These are phyloP conservation scores for Natator depressus DNA, from an alignment of 2,113 vertebrate species.

Conservation along the genomic window DNA sequence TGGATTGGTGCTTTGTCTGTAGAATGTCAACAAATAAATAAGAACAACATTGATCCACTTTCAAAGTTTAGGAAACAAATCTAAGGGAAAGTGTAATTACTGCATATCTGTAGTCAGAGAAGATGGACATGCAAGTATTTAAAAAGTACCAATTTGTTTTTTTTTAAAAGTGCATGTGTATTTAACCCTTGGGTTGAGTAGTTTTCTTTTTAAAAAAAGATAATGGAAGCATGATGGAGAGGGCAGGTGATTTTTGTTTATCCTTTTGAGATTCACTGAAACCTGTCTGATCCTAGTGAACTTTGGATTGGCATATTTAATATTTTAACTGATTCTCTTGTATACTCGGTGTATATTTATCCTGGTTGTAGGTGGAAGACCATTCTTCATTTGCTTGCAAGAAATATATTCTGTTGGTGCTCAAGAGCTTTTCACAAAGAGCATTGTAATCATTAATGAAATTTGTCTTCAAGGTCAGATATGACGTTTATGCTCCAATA, in stretches of 20 bases:
- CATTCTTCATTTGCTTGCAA: background rate
- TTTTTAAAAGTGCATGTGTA: background rate
- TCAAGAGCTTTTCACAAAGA: background rate
- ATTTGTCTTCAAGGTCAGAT: conserved; percentile 9
- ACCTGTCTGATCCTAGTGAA: background rate
- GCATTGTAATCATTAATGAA: conserved; percentile 22
- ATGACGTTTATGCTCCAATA: background rate
- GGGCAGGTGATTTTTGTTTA: background rate
- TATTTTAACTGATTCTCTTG: background rate
- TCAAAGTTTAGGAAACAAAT: background rate
- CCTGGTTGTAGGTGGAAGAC: background rate
- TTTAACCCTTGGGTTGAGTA: background rate
- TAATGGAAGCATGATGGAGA: background rate
- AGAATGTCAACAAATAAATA: background rate
- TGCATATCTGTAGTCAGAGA: background rate
- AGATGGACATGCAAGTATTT: rapidly evolving
- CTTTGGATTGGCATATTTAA: background rate
- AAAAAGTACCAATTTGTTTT: background rate
- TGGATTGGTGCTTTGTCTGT: background rate
- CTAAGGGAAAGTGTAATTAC: background rate
- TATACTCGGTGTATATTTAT: background rate
- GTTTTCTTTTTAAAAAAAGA: background rate
- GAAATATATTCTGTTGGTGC: background rate
- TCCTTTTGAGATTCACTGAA: background rate
- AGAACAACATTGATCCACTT: background rate